phyloP scores from a whole-genome alignment of 2,888 invertebrate genomes.

The Synergus gifuensis region DNA sequence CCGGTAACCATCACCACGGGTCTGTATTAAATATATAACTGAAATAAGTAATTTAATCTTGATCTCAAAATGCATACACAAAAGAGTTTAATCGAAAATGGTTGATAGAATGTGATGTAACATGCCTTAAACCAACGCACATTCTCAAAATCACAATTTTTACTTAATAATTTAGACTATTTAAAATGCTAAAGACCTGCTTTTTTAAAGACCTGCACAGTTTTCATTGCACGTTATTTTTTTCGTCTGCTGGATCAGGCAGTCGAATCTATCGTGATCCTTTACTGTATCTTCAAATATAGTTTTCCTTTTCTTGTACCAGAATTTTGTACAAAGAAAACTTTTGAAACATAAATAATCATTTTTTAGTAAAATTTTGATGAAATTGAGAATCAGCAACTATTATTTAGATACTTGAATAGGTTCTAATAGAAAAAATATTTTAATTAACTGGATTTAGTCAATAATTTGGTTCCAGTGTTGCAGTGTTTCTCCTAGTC shows the following conservation, averaged over 20 bases:
- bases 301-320: no score
- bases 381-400: neutral
- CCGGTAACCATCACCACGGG: constrained; percentile 59
- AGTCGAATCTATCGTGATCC: neutral
- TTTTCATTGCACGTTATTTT: neutral
- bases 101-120: constrained; percentile 15
- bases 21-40: constrained; percentile 66
- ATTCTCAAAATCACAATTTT: neutral
- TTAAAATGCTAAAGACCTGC: neutral
- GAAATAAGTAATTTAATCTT: neutral
- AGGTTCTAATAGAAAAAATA: neutral
- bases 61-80: constrained; percentile 1
- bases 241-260: neutral
- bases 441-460: neutral
- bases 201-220: neutral
- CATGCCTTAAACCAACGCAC: constrained; percentile 31
- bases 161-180: constrained; percentile 2
- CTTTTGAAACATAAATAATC: no score
- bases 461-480: neutral
- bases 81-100: constrained; percentile 1
- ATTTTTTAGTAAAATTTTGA: no score
- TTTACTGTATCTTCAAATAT: neutral
- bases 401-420: neutral
- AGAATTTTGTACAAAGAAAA: neutral
- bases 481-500: neutral